Evolutionary conservation across 2,113 vertebrate genomes (phyloP), one percentile per base, ranked within the genome.

Genomic region (Varanus komodoensis): DNA sequence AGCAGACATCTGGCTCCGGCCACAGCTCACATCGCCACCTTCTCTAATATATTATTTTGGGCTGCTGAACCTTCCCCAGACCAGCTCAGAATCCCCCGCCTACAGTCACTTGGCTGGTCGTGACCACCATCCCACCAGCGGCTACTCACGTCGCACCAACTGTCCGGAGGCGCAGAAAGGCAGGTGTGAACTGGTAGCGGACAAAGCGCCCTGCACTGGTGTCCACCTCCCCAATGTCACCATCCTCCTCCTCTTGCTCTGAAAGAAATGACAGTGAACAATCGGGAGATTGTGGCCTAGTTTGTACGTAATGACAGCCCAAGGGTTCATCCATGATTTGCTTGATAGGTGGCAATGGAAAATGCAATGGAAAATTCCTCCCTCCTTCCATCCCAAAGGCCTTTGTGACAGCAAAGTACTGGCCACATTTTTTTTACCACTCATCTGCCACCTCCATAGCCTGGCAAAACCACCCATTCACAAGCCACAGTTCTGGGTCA

Each of bases 131-230:
- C 23, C 82, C 64, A 0, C 0, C 1, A 91, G 9, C 38, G 48
- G n/a, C 3, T 91, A 98, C 99, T 98, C 95, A 99, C 99, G 99
- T 99, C 89, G 99, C 99, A 78, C 99, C 99, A 3, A 99, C 99
- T 0, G 98, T 99, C 67, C 98, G 96, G 48, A 99, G 98, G 38
- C 98, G 98, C 25, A 99, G 97, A 92, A 99, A 99, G 0, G 99
- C 99, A 1, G 99, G 98, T 48, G 99, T 99, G 96, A 99, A 99
- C 97, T 99, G 99, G 93, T 99, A 99, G 6, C 99, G 98, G 81
- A 99, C 99, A 83, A 99, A 99, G 78, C 99, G 98, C 0, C 99
- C 99, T 0, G 98, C 98, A 21, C 98, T 99, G 89, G 96, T 84
- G 8, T 99, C 99, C 50, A 94, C 94, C 0, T 98, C 98, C 6